Conservation (phyloP, 64 coral and sea anemone genomes). For the Porites lutea region DNA sequence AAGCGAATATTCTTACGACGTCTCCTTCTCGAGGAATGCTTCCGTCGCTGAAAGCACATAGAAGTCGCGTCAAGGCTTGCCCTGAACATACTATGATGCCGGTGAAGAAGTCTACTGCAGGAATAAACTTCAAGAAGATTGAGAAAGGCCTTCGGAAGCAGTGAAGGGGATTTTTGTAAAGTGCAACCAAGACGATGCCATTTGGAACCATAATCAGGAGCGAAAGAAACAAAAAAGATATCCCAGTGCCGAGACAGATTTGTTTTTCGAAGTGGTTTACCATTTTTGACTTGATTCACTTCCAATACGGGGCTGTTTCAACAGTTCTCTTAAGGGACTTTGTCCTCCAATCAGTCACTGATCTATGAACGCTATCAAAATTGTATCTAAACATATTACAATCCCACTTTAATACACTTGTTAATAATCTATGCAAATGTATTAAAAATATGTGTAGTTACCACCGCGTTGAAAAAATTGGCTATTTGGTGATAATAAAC, state of each 20-base stretch:
- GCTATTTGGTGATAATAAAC: too few relatives aligned
- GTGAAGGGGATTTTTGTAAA: slow-evolving; percentile 7
- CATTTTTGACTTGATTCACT: background rate
- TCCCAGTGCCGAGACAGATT: slow-evolving; percentile 7
- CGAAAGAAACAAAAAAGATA: background rate
- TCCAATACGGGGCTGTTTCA: background rate
- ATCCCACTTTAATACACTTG: too few relatives aligned
- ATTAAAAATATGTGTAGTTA: too few relatives aligned
- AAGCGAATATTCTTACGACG: background rate
- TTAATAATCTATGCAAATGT: too few relatives aligned
- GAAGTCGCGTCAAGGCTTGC: background rate
- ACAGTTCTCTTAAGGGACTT: background rate
- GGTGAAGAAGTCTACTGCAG: background rate
- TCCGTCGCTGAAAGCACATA: background rate
- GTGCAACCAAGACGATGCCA: background rate
- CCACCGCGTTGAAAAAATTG: too few relatives aligned
- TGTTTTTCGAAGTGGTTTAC: background rate
- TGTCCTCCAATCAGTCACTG: too few relatives aligned
- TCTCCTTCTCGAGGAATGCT: background rate
- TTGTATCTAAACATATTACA: too few relatives aligned
- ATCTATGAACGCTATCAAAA: too few relatives aligned
- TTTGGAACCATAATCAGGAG: background rate
- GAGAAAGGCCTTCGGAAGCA: slow-evolving; percentile 7
- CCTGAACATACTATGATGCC: background rate
- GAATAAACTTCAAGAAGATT: background rate